Evolutionary conservation across 2,888 invertebrate species (phyloP).

Genomic region (Griposia aprilina): DNA sequence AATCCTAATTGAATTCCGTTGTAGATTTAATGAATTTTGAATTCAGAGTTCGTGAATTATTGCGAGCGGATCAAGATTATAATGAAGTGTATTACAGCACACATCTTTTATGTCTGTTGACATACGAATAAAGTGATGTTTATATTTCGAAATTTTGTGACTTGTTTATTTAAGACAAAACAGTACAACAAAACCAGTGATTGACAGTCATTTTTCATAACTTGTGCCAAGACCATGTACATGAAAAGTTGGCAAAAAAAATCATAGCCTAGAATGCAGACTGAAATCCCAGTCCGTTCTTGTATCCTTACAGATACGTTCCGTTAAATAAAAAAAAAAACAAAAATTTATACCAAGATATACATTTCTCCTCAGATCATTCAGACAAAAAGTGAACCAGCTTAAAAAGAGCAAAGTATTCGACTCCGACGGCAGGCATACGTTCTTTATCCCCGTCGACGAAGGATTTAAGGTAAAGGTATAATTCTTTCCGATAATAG

Average conservation of each 20-base stretch:
- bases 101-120: neutral
- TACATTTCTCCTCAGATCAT: conserved; percentile 91
- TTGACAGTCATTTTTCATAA: neutral
- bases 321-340: neutral
- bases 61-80: conserved; percentile 14
- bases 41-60: conserved; percentile 34
- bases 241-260: too few relatives aligned
- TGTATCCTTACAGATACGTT: too few relatives aligned
- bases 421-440: conserved; percentile 94
- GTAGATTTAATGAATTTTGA: conserved; percentile 32
- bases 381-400: conserved; percentile 94
- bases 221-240: neutral
- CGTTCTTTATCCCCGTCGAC: conserved; percentile 97
- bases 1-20: conserved; percentile 30
- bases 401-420: conserved; percentile 94
- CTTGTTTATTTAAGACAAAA: too few relatives aligned
- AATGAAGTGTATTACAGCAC: conserved; percentile 18
- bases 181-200: neutral
- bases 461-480: conserved; percentile 97
- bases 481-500: conserved; percentile 63
- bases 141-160: neutral
- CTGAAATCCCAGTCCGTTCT: neutral
- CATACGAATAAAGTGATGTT: neutral
- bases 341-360: conserved; percentile 18
- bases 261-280: neutral